Base-by-base conservation (phyloP, 2,888 invertebrate genomes). In the Melanostoma scalare region DNA sequence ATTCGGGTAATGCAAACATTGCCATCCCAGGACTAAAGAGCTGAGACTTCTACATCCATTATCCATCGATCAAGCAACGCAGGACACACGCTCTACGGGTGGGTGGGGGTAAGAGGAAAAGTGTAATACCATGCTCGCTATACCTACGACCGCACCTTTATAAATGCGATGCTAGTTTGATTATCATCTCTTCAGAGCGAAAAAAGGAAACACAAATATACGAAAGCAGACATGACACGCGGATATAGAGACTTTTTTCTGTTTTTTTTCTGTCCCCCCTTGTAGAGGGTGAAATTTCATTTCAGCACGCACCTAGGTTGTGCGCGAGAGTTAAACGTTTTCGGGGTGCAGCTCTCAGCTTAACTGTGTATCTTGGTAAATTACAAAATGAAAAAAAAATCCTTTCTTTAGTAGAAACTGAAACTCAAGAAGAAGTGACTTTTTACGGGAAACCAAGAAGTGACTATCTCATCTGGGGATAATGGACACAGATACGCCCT, bases 101-200 rank as follows among this genome's bases (percentile, higher is more conserved):
- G 44, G 42, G 20, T 36, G 78, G 75, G 74, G 55, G 42, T 61
- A n/a, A 6, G n/a, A 58, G 31, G n/a, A 30, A 53, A 35, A 53
- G 4, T 3, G 9, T 30, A 35, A 63, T 48, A 48, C 63, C 58
- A 50, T 52, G 38, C 42, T 58, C 1, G 61, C 10, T 42, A 30
- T n/a, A n/a, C n/a, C n/a, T n/a, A 36, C 58, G 79, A 44, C 78
- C 82, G 58, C 82, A 84, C 82, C 82, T 84, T 84, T 55, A 60
- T 74, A 79, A 84, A 84, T 79, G 79, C 82, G 82, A 84, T 84
- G 82, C 82, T 84, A 79, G 74, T 84, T 84, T 84, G 82, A 78
- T 84, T 84, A 84, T 84, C 82, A 84, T 84, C 82, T 84, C 65
- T 42, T 73, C 65, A 79, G 81, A 81, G 79, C 52, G 50, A 71